These are phyloP conservation scores for Phengaris alcon DNA, from an alignment of 2,888 invertebrate genomes.

Conservation along the genomic window DNA sequence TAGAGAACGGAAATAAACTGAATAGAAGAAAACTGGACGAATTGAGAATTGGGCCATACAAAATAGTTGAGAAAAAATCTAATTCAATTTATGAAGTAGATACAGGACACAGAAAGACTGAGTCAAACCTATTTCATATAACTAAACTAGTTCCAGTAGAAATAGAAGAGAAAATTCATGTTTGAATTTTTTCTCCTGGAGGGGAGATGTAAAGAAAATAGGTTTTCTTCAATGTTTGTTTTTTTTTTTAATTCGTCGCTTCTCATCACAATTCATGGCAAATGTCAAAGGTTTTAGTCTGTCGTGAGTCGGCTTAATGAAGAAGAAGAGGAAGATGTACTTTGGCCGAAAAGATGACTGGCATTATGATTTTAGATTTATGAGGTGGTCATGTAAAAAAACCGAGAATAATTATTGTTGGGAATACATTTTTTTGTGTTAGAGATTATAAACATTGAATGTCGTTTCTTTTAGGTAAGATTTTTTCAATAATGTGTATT, in stretches of 20 bases:
- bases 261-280: conserved; percentile 7
- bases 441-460: conserved; percentile 18
- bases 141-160: conserved; percentile 17
- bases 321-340: conserved; percentile 5
- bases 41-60: conserved; percentile 32
- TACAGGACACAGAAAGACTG: conserved; percentile 27
- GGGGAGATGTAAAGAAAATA: conserved; percentile 25
- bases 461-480: conserved; percentile 23
- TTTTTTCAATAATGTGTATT: background rate
- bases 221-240: too few species aligned
- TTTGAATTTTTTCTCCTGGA: background rate
- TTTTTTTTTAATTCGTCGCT: background rate
- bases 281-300: background rate
- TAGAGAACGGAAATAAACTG: conserved; percentile 32
- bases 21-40: conserved; percentile 33
- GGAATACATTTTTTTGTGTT: conserved; percentile 10
- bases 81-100: conserved; percentile 32
- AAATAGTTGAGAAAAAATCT: conserved; percentile 26
- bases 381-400: too few species aligned
- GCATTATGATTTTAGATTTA: conserved; percentile 12
- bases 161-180: too few species aligned
- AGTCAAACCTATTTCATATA: conserved; percentile 18
- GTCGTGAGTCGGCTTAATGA: background rate
- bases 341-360: conserved; percentile 19
- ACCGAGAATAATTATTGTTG: background rate